phyloP scores from a whole-genome alignment of 2,888 invertebrate genomes.

The Kuschelorhynchus macadamiae region DNA sequence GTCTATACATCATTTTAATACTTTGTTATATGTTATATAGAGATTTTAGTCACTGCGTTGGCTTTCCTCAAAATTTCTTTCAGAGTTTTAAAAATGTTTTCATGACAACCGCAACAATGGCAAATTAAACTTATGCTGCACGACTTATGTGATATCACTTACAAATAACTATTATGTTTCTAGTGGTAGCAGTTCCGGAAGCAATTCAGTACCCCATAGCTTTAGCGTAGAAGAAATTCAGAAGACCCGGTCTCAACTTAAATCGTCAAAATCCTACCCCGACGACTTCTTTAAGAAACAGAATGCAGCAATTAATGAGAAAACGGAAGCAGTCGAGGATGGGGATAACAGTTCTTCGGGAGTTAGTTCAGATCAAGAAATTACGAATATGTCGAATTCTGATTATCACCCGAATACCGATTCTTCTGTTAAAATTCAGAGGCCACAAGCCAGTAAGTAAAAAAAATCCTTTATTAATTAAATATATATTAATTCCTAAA shows the following conservation, averaged over 20 bases:
- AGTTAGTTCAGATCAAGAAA: conserved; percentile 89
- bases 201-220: conserved; percentile 83
- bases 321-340: conserved; percentile 74
- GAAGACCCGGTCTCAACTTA: conserved; percentile 86
- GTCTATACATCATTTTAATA: too few relatives aligned
- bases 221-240: conserved; percentile 92
- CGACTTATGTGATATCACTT: too few relatives aligned
- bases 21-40: too few relatives aligned
- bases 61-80: too few relatives aligned
- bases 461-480: too few relatives aligned
- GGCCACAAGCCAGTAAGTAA: conserved; percentile 61
- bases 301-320: conserved; percentile 57
- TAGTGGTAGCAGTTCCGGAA: conserved; percentile 78
- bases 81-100: too few relatives aligned
- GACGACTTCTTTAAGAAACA: conserved; percentile 79
- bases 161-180: conserved; percentile 6
- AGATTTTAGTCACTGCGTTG: too few relatives aligned
- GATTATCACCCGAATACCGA: conserved; percentile 66
- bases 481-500: neutral
- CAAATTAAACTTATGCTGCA: too few relatives aligned
- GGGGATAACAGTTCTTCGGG: conserved; percentile 92
- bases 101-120: too few relatives aligned
- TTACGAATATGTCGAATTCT: conserved; percentile 72
- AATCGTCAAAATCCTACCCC: conserved; percentile 89
- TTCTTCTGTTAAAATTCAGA: conserved; percentile 59